Evolutionary conservation across 2,113 vertebrate species (phyloP).

Genomic region (Isichthys henryi): DNA sequence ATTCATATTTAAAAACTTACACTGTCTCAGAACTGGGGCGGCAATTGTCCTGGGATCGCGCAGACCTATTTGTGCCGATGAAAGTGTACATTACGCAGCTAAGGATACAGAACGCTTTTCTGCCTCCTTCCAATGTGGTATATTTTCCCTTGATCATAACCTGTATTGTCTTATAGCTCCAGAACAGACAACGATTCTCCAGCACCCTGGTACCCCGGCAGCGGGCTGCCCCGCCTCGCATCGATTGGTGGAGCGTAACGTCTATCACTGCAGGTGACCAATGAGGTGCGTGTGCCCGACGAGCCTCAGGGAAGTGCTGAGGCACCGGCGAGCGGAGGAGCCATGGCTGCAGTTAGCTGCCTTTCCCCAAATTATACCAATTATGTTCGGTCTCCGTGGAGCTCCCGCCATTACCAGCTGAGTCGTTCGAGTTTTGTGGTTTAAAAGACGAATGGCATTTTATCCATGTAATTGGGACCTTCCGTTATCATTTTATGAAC

Average conservation of each 20-base stretch:
- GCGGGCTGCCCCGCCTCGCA: background rate
- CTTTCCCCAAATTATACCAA: background rate
- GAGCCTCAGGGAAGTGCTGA: background rate
- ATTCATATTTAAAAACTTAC: background rate
- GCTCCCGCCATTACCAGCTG: background rate
- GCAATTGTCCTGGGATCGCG: too few species aligned
- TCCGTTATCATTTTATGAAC: background rate
- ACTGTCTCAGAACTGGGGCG: background rate
- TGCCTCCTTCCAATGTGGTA: background rate
- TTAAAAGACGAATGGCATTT: background rate
- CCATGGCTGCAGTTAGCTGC: background rate
- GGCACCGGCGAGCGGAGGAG: background rate
- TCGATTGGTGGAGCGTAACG: background rate
- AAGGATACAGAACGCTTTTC: background rate
- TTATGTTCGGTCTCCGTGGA: conserved; percentile 2
- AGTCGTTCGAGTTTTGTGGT: background rate
- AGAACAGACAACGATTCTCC: background rate
- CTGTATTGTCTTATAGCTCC: background rate
- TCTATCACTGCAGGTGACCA: background rate
- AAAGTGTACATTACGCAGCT: background rate
- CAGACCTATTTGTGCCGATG: background rate
- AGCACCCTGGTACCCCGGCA: background rate
- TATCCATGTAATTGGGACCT: background rate
- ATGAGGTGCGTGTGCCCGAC: background rate
- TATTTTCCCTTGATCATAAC: background rate